Base-by-base conservation (phyloP, 2,797 vertebrate species). In the Lacerta bilineata region DNA sequence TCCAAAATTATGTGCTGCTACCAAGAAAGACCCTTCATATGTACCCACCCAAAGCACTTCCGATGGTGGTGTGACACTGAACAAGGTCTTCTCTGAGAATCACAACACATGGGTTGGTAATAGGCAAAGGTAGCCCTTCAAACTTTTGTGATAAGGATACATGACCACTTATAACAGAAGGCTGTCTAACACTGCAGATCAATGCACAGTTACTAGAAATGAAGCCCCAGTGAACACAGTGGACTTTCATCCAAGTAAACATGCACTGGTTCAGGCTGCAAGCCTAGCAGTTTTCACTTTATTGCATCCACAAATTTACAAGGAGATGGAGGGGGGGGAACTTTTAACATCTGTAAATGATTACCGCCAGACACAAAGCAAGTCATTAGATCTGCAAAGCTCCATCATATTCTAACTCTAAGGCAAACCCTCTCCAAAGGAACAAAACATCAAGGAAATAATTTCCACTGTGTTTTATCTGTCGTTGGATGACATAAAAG, bases 101-200 rank as follows among this genome's bases (percentile, higher is more conserved):
- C 11, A 50, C n/a, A 55, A 5, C n/a, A 8, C 27, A 5, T 15
- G 64, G 41, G 39, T 43, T 18, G 39, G 5, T 72, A 4, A 18
- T 18, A 29, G 25, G 29, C 4, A 15, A 43, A 4, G 15, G 8
- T 39, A 29, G 46, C n/a, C 23, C 59, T 76, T 85, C 39, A 85
- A 33, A 66, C 20, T 50, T 33, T 77, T 86, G 55, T 74, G 39
- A 66, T 41, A 20, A 46, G 59, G 84, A 77, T 59, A 29, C 8
- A 33, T 71, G 36, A 55, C 61, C n/a, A 36, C 23, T 75, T 77
- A 69, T 77, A 69, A 75, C 27, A 82, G 29, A 64, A 87, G 75
- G 3, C 23, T 75, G 39, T 39, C 75, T 66, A 5, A 0, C 39
- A 64, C 15, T 66, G 50, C 50, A 55, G 50, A 55, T n/a, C 29